phyloP scores from a whole-genome alignment of 2,888 invertebrate species.

The Serripes groenlandicus region DNA sequence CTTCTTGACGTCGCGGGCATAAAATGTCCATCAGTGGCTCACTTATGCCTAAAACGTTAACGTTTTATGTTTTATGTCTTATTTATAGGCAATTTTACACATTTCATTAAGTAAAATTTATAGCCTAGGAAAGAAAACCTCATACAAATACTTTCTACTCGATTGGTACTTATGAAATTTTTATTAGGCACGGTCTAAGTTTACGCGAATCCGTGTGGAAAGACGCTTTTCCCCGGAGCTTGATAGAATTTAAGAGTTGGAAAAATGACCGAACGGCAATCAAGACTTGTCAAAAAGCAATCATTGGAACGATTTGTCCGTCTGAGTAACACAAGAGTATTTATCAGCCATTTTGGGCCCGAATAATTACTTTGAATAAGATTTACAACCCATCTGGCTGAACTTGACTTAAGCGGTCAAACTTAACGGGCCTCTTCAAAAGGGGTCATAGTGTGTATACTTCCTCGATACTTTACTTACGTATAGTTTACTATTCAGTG shows the following conservation, averaged over 20 bases:
- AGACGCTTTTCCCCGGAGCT: conserved; percentile 24
- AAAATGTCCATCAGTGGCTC: conserved; percentile 39
- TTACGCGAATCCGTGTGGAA: conserved; percentile 41
- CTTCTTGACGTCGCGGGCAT: conserved; percentile 23
- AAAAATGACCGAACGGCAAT: conserved; percentile 36
- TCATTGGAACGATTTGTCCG: conserved; percentile 54
- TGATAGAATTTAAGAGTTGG: conserved; percentile 48
- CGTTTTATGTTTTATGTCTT: conserved; percentile 43
- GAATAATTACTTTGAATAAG: conserved; percentile 31
- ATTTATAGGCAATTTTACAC: conserved; percentile 53
- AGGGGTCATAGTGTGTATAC: too few species aligned
- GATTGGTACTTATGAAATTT: conserved; percentile 54
- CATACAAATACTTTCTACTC: conserved; percentile 29
- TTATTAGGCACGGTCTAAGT: conserved; percentile 49
- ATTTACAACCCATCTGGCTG: conserved; percentile 35
- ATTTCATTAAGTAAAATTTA: conserved; percentile 64
- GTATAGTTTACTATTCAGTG: too few species aligned
- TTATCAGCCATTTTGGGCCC: conserved; percentile 42
- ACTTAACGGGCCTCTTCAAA: background rate
- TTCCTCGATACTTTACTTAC: too few species aligned
- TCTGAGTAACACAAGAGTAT: conserved; percentile 50
- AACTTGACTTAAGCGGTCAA: conserved; percentile 10
- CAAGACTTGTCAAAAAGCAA: conserved; percentile 61
- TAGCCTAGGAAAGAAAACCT: conserved; percentile 27
- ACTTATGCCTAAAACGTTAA: conserved; percentile 40